Evolutionary conservation across 2,113 vertebrate species (phyloP), one percentile per base, ranked within the genome.

Genomic region (Tychaedon coryphoeus): DNA sequence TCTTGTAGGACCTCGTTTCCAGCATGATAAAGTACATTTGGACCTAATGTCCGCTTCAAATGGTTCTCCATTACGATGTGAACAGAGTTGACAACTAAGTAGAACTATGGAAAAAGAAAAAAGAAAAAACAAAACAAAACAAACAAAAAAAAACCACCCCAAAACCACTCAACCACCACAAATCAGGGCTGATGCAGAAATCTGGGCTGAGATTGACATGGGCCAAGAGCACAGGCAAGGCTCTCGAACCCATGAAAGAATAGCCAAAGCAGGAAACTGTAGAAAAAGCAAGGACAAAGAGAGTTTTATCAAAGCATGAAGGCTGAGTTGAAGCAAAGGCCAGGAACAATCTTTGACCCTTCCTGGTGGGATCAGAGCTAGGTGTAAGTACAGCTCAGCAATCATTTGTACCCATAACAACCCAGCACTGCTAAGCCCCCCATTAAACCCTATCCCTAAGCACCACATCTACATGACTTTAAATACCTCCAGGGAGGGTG

Each of bases 21-120:
- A 53, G 17, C 25, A 23, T 0, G 22, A 22, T 26, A 29, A 45
- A 6, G 15, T 3, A 25, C 10, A 12, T 4, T 12, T 20, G 10
- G 43, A 42, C 25, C 28, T 72, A 20, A 66, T 48, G 26, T 33
- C 10, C 31, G 7, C 8, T 79, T 20, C 12, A 69, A 64, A 58
- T 18, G 10, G 23, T 22, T 88, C 36, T 64, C 33, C 47, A 12
- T 28, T 28, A 40, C 38, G 33, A 40, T 40, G 25, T 36, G 16
- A 58, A 23, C 1, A 1, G 8, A 72, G 36, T 5, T 31, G 25
- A 70, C 17, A 85, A 70, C 7, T 48, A 28, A 81, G 45, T 12
- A 77, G 47, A 65, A 84, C n/a, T 58, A 53, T 24, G 23, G 2
- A 48, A 15, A 26, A 36, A 14, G 4, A 9, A 48, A 15, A 26